phyloP scores from a whole-genome alignment of 2,888 invertebrate species.

The Arrhopalites spinosus region DNA sequence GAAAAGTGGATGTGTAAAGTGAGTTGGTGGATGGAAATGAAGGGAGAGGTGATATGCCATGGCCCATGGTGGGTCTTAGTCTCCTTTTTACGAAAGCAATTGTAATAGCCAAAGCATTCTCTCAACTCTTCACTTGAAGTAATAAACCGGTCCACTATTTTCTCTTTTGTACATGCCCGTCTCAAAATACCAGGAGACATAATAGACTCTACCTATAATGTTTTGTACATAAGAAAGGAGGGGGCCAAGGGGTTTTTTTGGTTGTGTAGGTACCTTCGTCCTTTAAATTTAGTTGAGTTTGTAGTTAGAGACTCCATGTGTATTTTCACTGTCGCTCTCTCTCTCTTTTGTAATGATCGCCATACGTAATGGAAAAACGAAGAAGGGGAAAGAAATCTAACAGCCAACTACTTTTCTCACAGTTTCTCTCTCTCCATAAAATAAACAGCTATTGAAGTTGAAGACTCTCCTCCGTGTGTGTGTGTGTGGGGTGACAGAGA shows the following conservation, averaged over 20 bases:
- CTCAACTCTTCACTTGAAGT: slow-evolving; percentile 1
- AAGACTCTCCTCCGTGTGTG: no score
- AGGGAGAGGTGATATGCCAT: background rate
- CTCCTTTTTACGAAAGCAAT: no score
- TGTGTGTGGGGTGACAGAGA: no score
- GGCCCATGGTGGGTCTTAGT: background rate
- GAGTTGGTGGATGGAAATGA: background rate
- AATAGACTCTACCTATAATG: no score
- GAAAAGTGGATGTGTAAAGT: background rate
- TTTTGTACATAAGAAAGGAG: no score
- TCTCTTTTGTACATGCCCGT: no score
- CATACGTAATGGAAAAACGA: slow-evolving; percentile 38
- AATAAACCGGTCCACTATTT: background rate
- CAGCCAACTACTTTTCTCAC: slow-evolving; percentile 16
- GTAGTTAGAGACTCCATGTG: slow-evolving; percentile 31
- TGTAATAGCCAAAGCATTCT: background rate
- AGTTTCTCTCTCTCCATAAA: background rate
- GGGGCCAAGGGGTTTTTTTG: no score
- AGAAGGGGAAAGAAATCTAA: slow-evolving; percentile 26
- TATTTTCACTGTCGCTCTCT: slow-evolving; percentile 1
- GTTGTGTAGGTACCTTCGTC: no score
- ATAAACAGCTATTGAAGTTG: no score
- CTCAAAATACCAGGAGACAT: no score
- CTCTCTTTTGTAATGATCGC: slow-evolving; percentile 30
- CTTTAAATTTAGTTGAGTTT: slow-evolving; percentile 16